Conservation (phyloP, 2,797 vertebrate species). For the Brachyalestes nurse region DNA sequence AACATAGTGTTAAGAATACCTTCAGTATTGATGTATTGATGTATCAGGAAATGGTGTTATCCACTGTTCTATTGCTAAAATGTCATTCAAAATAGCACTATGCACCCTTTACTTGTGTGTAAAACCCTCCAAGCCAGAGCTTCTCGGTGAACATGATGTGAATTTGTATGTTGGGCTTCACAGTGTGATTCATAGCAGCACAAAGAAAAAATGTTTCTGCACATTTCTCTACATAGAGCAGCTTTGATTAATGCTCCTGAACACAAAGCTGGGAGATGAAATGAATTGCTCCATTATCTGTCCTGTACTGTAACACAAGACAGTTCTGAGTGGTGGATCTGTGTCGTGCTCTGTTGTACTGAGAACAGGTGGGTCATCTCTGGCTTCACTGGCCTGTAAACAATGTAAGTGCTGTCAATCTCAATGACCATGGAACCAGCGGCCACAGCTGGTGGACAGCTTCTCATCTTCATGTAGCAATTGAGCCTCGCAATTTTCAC, state of each 20-base stretch:
- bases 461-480: conserved; percentile 56
- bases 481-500: conserved; percentile 54
- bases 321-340: not conserved
- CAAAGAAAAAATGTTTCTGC: too few relatives aligned
- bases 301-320: not conserved
- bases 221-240: not conserved
- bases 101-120: too few relatives aligned
- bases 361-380: conserved; percentile 28
- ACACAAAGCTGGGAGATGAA: not conserved
- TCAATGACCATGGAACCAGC: conserved; percentile 46
- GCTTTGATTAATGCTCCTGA: not conserved
- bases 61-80: too few relatives aligned
- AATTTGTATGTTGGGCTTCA: too few relatives aligned
- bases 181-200: too few relatives aligned
- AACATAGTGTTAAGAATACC: too few relatives aligned
- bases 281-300: too few relatives aligned
- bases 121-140: too few relatives aligned
- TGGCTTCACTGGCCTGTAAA: conserved; percentile 42
- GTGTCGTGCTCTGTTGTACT: not conserved
- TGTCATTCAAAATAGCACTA: too few relatives aligned
- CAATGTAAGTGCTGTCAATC: conserved; percentile 49
- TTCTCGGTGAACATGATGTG: too few relatives aligned
- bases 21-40: too few relatives aligned
- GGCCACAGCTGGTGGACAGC: conserved; percentile 58
- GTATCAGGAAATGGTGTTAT: too few relatives aligned